These are phyloP conservation scores for Coluber constrictor DNA, from an alignment of 2,797 vertebrate species.

Conservation along the genomic window DNA sequence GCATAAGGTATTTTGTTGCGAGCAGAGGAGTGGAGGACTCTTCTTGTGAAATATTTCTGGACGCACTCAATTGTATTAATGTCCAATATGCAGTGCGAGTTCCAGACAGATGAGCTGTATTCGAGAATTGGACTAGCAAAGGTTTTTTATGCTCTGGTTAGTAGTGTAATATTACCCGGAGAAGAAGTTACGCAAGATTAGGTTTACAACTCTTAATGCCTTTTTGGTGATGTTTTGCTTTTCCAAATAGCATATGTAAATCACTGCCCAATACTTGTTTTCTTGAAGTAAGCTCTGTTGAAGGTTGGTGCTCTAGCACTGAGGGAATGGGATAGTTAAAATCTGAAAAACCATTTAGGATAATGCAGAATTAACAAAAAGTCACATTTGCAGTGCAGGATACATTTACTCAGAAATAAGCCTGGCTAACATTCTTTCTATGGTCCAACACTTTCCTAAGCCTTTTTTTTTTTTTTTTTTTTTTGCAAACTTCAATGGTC, in stretches of 20 bases:
- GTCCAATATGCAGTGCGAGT: no score
- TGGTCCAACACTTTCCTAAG: not conserved
- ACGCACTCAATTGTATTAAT: no score
- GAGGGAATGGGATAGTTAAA: not conserved
- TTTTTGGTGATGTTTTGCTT: not conserved
- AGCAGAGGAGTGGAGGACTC: no score
- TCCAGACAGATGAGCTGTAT: no score
- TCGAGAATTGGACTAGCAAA: no score
- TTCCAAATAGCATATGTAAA: no score
- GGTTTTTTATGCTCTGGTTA: no score
- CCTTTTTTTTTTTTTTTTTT: not conserved
- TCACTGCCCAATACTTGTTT: not conserved
- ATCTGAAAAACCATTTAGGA: not conserved
- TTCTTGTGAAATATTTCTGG: no score
- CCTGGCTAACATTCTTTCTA: not conserved
- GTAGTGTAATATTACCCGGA: no score
- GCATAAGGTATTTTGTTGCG: no score
- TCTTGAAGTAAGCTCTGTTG: not conserved
- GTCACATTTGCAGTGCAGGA: not conserved
- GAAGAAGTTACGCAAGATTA: no score
- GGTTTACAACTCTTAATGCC: no score
- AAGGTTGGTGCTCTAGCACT: not conserved
- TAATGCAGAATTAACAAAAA: not conserved
- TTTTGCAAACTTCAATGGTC: not conserved
- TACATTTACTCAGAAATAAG: not conserved